These are phyloP conservation scores for Lycaon pictus DNA, from an alignment of 2,113 vertebrate species.

Conservation along the genomic window DNA sequence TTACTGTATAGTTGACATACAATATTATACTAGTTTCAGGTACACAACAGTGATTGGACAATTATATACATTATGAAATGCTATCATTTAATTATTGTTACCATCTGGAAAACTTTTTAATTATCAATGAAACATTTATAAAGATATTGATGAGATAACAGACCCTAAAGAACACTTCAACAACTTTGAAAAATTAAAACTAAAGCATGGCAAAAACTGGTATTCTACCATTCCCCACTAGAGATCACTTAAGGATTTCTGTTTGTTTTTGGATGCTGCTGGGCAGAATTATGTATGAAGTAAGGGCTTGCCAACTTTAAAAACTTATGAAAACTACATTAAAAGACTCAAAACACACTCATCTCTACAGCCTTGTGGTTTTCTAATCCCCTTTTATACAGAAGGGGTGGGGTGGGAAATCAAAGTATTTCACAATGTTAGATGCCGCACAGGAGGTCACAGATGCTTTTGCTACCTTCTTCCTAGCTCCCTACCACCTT, in stretches of 20 bases:
- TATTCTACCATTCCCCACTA: not conserved
- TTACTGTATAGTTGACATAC: not conserved
- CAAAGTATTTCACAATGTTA: slow-evolving; percentile 3
- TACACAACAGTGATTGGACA: not conserved
- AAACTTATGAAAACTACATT: slow-evolving; percentile 14
- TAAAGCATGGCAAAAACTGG: not conserved
- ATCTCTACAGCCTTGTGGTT: not conserved
- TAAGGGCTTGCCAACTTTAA: not conserved
- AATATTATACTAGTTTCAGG: not conserved
- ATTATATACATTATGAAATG: not conserved
- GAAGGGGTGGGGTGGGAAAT: not conserved
- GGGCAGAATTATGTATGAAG: not conserved
- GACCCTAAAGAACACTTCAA: not conserved
- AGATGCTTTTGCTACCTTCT: not conserved
- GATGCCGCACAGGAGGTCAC: not conserved
- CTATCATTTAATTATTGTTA: not conserved
- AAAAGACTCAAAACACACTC: slow-evolving; percentile 39
- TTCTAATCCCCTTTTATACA: not conserved
- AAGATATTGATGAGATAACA: not conserved
- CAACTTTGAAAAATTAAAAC: slow-evolving; percentile 46
- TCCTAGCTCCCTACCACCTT: not conserved
- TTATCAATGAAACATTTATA: not conserved
- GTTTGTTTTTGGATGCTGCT: slow-evolving; percentile 11
- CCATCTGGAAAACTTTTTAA: not conserved
- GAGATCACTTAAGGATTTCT: not conserved